phyloP scores from a whole-genome alignment of 2,113 vertebrate species.

The Macrotus californicus region DNA sequence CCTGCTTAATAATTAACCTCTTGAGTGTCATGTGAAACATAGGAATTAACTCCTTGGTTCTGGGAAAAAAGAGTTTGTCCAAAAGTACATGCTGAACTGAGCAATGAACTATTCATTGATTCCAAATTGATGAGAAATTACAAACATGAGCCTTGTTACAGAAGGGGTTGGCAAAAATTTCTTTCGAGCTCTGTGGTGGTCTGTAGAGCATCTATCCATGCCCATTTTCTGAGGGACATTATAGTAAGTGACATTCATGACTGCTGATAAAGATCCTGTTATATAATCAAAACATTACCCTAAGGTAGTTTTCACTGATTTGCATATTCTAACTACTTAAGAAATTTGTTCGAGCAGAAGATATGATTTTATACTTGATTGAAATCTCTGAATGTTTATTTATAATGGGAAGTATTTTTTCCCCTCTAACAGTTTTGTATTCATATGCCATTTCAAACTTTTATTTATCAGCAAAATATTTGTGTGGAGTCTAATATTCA shows the following conservation, averaged over 20 bases:
- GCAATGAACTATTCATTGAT: not conserved
- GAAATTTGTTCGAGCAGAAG: slow-evolving; percentile 46
- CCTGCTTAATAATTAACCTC: slow-evolving; percentile 57
- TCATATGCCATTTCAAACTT: slow-evolving; percentile 1
- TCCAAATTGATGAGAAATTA: slow-evolving; percentile 1
- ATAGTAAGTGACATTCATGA: not conserved
- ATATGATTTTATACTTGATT: slow-evolving; percentile 53
- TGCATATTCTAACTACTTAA: slow-evolving; percentile 61
- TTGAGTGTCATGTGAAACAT: not conserved
- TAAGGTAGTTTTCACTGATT: slow-evolving; percentile 37
- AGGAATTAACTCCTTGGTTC: not conserved
- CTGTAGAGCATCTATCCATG: not conserved
- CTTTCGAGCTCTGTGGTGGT: not conserved
- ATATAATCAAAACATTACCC: slow-evolving; percentile 15
- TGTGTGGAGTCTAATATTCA: not conserved
- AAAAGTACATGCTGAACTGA: not conserved
- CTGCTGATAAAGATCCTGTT: slow-evolving; percentile 24
- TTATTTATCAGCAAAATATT: slow-evolving; percentile 14
- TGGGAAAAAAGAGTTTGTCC: not conserved
- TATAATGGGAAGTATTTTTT: slow-evolving; percentile 9
- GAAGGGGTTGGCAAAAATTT: slow-evolving; percentile 15
- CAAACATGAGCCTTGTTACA: not conserved
- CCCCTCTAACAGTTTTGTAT: not conserved
- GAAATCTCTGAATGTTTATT: slow-evolving; percentile 39
- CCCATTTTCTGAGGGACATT: slow-evolving; percentile 30